Evolutionary conservation across 53 echinoderm and acorn worm species (phyloP), one percentile per base, ranked within the genome.

Genomic region (Echinometra lucunter): DNA sequence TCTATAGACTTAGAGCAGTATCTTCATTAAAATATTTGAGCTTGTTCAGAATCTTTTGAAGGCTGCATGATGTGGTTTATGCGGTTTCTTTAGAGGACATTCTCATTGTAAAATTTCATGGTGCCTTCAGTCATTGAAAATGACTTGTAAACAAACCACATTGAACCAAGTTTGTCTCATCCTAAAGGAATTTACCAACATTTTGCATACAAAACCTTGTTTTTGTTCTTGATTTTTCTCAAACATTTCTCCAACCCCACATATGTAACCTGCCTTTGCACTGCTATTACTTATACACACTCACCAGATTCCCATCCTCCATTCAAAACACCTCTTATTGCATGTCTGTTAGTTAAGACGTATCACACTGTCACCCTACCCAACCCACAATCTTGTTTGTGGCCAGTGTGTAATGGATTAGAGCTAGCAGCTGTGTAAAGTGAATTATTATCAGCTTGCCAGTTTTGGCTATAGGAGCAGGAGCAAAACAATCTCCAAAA

Each of bases 321-420:
- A 78, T 78, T 5, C 40, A 78, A 69, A 78, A 78, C 42, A 78
- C 78, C 13, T 69, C 34, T 4, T 32, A 32, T 69, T 12, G 15
- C 12, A 40, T 38, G 78, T 75, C 78, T 78, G 40, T 78, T 78
- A 3, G 42, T 32, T 78, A 3, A 78, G 78, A 78, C 42, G 78
- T 35, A 78, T 78, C 37, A 30, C 49, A 47, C 49, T 49, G 85
- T 49, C 49, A 85, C 49, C 28, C 2, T 11, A 11, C 30, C n/a
- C 30, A 45, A n/a, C 85, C 47, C 85, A 85, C 85, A 49, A 85
- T 85, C 53, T 85, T 53, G 49, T 47, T 85, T 85, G 85, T 85
- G 85, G 85, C 49, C 45, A 85, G 47, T 49, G 1, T 19, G 49
- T 85, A 47, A 85, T 85, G 85, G 85, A 85, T 85, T 45, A 85